Conservation (phyloP, 1,140 invertebrate genomes). For the Ephestia elutella region DNA sequence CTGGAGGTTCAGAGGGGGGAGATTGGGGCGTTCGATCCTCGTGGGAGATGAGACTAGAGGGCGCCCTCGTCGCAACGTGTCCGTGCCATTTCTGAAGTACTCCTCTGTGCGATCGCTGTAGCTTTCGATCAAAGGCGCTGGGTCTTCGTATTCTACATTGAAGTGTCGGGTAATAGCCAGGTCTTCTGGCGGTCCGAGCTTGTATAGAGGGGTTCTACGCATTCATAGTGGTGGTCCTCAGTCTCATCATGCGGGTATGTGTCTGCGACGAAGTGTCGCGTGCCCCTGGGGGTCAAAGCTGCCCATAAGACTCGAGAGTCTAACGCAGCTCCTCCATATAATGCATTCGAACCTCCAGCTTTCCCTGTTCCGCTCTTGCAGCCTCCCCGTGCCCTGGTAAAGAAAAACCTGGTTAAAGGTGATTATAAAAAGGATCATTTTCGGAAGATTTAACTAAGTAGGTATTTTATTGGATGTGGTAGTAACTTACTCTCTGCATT, state of each 20-base stretch:
- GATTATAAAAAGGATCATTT: neutral
- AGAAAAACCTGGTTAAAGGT: slow-evolving; percentile 9
- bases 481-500: slow-evolving; percentile 86
- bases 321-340: slow-evolving; percentile 63
- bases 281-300: slow-evolving; percentile 86
- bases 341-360: slow-evolving; percentile 51
- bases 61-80: slow-evolving; percentile 69
- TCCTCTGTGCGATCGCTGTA: slow-evolving; percentile 74
- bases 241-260: slow-evolving; percentile 74
- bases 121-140: slow-evolving; percentile 82
- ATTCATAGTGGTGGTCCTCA: slow-evolving; percentile 85
- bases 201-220: slow-evolving; percentile 78
- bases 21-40: slow-evolving; percentile 85
- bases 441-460: neutral
- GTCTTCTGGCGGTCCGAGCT: slow-evolving; percentile 65
- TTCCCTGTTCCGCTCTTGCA: slow-evolving; percentile 62
- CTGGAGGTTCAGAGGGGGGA: slow-evolving; percentile 83
- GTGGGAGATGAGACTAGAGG: slow-evolving; percentile 84
- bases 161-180: slow-evolving; percentile 78
- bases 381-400: slow-evolving; percentile 49
- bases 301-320: slow-evolving; percentile 87
- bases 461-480: neutral
- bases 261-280: slow-evolving; percentile 80
- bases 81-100: slow-evolving; percentile 62
- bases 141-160: slow-evolving; percentile 83